These are phyloP conservation scores for Mnemiopsis leidyi DNA, from an alignment of 37 sponge, comb jelly and placozoan species.

Conservation along the genomic window DNA sequence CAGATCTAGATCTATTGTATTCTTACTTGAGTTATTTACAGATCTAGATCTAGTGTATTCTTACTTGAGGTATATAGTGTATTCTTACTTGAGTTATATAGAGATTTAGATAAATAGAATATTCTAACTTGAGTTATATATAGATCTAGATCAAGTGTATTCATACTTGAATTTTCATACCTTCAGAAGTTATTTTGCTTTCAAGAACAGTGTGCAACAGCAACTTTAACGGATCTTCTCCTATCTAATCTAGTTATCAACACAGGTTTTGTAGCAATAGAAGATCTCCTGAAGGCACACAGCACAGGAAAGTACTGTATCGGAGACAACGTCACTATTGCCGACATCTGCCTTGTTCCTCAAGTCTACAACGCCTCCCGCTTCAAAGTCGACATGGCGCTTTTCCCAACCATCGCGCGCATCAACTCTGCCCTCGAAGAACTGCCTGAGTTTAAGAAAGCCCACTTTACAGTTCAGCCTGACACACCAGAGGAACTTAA, in stretches of 20 bases:
- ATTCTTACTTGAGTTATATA: too few species aligned
- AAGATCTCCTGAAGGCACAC: constrained; percentile 72
- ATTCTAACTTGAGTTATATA: too few species aligned
- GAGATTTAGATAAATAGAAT: too few species aligned
- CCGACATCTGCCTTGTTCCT: constrained; percentile 89
- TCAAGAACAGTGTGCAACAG: neutral
- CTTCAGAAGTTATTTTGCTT: too few species aligned
- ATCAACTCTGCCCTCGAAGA: constrained; percentile 73
- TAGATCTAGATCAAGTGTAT: too few species aligned
- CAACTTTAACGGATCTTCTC: neutral
- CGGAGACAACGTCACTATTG: constrained; percentile 97
- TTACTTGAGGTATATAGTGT: too few species aligned
- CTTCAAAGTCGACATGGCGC: constrained; percentile 84
- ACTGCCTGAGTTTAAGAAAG: constrained; percentile 75
- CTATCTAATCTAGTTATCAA: neutral
- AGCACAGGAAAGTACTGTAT: constrained; percentile 83
- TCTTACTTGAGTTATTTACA: too few species aligned
- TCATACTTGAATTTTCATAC: too few species aligned
- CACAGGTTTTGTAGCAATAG: constrained; percentile 77
- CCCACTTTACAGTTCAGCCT: constrained; percentile 82
- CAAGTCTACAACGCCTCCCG: constrained; percentile 93
- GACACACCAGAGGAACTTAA: constrained; percentile 88
- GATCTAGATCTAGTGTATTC: too few species aligned
- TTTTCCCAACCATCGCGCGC: constrained; percentile 80
- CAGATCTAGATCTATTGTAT: too few species aligned